Evolutionary conservation across 2,797 vertebrate genomes (phyloP), one percentile per base, ranked within the genome.

Genomic region (Syndactyla subalaris): DNA sequence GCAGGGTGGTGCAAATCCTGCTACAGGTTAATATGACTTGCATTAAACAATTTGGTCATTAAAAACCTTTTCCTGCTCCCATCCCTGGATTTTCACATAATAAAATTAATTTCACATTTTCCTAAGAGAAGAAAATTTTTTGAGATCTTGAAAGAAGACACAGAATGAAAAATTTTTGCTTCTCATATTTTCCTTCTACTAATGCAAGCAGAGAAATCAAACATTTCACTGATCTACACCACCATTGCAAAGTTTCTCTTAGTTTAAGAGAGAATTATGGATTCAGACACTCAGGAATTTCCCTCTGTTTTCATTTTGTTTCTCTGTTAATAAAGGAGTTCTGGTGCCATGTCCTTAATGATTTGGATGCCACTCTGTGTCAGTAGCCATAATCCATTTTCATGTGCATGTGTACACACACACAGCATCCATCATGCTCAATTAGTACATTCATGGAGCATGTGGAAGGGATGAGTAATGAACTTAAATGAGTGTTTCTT

Each of bases 361-460:
- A 10, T 54, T 88, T 87, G 9, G 3, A 54, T 76, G 73, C 32
- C 24, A 5, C 83, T 66, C 34, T 74, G 39, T 67, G 17, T 62
- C 11, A 48, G 36, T 22, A 30, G 36, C 76, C 66, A 38, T 34
- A 58, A 58, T 77, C 62, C 54, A 4, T 73, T 83, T 91, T 38
- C 65, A 21, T 36, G 39, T 4, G 14, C 39, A 17, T 15, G 1
- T 36, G n/a, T 22, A 8, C 18, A 23, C 12, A 26, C 20, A 55
- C 10, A 29, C 14, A 55, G 5, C 10, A 26, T 32, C 18, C 20
- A 9, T 71, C 29, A 19, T 17, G 32, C 54, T 61, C 46, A 20
- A 23, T 76, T 14, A 18, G 59, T 38, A 51, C 30, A 20, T 54
- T 74, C 58, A 21, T 2, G 14, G 58, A 46, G 22, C 0, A 0